phyloP scores from a whole-genome alignment of 1,140 invertebrate species.

The Caenorhabditis tropicalis region DNA sequence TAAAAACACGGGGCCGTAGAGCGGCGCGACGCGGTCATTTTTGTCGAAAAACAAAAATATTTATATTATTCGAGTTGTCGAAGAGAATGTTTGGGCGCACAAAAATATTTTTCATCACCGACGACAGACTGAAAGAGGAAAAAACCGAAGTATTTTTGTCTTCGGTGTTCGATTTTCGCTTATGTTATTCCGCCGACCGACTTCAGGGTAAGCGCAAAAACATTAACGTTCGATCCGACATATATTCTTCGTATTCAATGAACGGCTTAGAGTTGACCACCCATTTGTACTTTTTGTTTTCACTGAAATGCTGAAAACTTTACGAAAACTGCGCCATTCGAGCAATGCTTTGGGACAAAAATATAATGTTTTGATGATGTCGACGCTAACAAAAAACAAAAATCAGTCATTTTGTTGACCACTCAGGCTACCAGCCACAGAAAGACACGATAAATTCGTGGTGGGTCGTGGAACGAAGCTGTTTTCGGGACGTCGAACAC shows the following conservation, averaged over 20 bases:
- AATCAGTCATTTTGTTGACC: conserved; percentile 40
- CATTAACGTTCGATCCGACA: background rate
- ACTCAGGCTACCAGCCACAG: conserved; percentile 24
- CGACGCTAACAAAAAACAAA: conserved; percentile 41
- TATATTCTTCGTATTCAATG: no score
- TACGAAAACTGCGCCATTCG: background rate
- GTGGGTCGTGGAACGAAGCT: conserved; percentile 33
- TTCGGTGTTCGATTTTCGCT: no score
- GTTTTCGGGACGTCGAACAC: conserved; percentile 41
- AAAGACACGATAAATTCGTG: conserved; percentile 40
- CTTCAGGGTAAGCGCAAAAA: background rate
- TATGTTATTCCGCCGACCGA: background rate
- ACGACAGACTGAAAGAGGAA: conserved; percentile 15
- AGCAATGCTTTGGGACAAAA: conserved; percentile 13
- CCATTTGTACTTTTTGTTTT: conserved; percentile 17
- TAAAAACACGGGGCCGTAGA: conserved; percentile 33
- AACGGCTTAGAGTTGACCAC: background rate
- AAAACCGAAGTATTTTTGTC: conserved; percentile 9
- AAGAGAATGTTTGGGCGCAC: conserved; percentile 42
- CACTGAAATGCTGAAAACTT: background rate
- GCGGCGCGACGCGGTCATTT: conserved; percentile 37
- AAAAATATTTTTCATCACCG: conserved; percentile 38
- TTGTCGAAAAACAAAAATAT: conserved; percentile 42
- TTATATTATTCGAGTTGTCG: conserved; percentile 38
- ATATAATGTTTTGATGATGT: conserved; percentile 43